phyloP scores from a whole-genome alignment of 2,113 vertebrate species.

The Cyprichromis sp. region DNA sequence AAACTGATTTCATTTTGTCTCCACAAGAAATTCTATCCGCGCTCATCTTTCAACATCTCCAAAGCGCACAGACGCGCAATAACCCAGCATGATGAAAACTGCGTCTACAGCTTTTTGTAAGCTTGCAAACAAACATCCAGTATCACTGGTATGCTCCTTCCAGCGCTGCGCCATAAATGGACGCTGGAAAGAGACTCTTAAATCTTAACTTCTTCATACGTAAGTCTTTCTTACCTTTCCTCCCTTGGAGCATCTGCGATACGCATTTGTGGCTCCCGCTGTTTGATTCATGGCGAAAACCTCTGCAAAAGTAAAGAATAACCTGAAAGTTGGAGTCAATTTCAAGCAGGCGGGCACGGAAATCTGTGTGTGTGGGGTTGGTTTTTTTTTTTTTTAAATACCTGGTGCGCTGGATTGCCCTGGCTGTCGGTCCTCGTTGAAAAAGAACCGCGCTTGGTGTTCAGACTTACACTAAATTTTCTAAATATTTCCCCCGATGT shows the following conservation, averaged over 20 bases:
- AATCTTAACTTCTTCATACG: neutral
- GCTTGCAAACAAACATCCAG: neutral
- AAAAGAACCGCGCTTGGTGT: neutral
- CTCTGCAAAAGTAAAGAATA: neutral
- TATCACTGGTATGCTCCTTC: neutral
- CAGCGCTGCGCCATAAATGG: neutral
- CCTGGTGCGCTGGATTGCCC: neutral
- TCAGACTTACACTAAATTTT: neutral
- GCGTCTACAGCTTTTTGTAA: neutral
- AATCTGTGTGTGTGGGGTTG: neutral
- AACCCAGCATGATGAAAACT: neutral
- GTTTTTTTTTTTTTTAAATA: neutral
- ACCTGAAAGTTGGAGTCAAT: neutral
- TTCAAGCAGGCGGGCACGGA: neutral
- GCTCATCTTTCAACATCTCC: neutral
- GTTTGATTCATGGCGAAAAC: conserved; percentile 72
- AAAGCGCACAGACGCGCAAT: neutral
- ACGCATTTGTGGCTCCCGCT: conserved; percentile 68
- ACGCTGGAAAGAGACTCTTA: neutral
- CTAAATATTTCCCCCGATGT: neutral
- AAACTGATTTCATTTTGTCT: neutral
- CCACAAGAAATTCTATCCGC: neutral
- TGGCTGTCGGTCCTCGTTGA: neutral
- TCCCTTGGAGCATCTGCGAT: conserved; percentile 69
- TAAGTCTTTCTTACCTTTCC: conserved; percentile 64